These are phyloP conservation scores for Dolichallabes microphthalmus DNA, from an alignment of 2,113 vertebrate genomes.

Conservation along the genomic window DNA sequence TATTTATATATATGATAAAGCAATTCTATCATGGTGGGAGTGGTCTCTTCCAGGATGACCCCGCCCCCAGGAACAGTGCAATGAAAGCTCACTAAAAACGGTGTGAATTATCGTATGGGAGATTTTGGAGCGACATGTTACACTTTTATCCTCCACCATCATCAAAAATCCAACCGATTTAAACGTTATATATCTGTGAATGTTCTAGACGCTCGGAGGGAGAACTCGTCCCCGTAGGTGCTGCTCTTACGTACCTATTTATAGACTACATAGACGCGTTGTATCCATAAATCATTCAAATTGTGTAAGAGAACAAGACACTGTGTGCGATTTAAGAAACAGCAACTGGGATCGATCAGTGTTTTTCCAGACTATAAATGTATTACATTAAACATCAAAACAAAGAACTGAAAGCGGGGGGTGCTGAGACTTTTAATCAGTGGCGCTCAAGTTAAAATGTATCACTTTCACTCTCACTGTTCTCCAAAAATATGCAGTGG, in stretches of 20 bases:
- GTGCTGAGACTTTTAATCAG: conserved; percentile 11
- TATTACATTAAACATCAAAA: not conserved
- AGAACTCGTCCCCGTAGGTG: too few species aligned
- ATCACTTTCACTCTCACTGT: conserved; percentile 45
- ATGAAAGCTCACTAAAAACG: not conserved
- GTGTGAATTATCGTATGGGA: not conserved
- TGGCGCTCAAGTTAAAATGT: conserved; percentile 31
- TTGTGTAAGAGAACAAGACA: not conserved
- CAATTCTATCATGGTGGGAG: not conserved
- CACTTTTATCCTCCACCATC: not conserved
- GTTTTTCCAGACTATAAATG: not conserved
- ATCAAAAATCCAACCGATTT: not conserved
- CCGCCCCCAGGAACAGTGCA: not conserved
- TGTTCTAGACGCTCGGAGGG: not conserved
- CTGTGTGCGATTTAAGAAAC: not conserved
- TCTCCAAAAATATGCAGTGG: conserved; percentile 26
- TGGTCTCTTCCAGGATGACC: not conserved
- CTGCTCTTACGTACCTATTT: not conserved
- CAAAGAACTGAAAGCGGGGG: not conserved
- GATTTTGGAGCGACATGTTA: not conserved
- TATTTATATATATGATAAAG: not conserved
- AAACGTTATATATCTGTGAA: not conserved
- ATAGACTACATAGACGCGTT: too few species aligned
- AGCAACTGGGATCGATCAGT: not conserved
- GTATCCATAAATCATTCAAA: not conserved